Evolutionary conservation across 2,888 invertebrate genomes (phyloP).

Genomic region (Melinaea menophilus): DNA sequence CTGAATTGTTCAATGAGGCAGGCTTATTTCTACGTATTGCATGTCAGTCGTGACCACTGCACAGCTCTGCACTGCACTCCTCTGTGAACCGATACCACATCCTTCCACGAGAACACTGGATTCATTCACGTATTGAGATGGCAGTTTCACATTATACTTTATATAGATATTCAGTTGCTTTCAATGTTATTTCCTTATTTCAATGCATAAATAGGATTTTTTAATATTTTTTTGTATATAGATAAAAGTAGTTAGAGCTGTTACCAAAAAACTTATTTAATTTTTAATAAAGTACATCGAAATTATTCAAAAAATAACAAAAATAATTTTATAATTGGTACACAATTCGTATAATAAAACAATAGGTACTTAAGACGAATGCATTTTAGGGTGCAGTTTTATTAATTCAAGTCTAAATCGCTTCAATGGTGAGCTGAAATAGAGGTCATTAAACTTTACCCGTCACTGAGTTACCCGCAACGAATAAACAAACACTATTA

Average conservation of each 20-base stretch:
- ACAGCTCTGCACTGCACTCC: background rate
- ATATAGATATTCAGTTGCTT: background rate
- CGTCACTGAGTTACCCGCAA: constrained; percentile 37
- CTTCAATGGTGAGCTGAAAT: constrained; percentile 7
- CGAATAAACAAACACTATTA: constrained; percentile 38
- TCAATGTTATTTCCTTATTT: too few species aligned
- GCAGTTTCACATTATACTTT: background rate
- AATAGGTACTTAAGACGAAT: too few species aligned
- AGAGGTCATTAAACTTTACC: constrained; percentile 42
- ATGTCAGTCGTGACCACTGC: constrained; percentile 12
- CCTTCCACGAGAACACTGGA: constrained; percentile 15
- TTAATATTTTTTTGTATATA: too few species aligned
- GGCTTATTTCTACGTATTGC: constrained; percentile 10
- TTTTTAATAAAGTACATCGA: too few species aligned
- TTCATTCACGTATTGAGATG: background rate
- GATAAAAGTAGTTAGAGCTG: too few species aligned
- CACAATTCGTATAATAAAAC: too few species aligned
- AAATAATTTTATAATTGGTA: too few species aligned
- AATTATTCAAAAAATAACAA: too few species aligned
- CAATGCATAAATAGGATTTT: too few species aligned
- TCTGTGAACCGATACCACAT: constrained; percentile 27
- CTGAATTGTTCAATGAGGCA: background rate
- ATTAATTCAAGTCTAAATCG: constrained; percentile 9
- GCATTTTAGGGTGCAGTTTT: background rate
- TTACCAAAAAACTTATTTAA: too few species aligned